phyloP scores from a whole-genome alignment of 2,888 invertebrate species.

The Antheraea assamensis region DNA sequence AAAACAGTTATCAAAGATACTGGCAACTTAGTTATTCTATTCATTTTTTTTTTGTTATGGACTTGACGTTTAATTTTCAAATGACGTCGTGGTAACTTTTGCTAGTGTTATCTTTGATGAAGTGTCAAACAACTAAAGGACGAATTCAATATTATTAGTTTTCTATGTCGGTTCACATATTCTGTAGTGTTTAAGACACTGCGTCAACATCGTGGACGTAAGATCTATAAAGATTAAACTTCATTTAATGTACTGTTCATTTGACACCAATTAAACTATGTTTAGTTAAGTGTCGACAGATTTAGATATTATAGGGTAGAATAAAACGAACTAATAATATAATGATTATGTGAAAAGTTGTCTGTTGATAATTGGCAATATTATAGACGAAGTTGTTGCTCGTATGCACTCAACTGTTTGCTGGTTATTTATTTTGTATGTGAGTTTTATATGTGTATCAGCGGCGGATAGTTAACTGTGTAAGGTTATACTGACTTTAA shows the following conservation, averaged over 20 bases:
- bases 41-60: too few species aligned
- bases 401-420: not conserved
- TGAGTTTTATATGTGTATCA: slow-evolving; percentile 6
- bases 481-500: not conserved
- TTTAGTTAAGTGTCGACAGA: not conserved
- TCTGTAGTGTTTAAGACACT: too few species aligned
- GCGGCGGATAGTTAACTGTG: slow-evolving; percentile 2
- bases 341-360: not conserved
- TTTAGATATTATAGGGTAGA: not conserved
- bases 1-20: too few species aligned
- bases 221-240: too few species aligned
- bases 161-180: too few species aligned
- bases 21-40: too few species aligned
- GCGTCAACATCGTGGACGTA: too few species aligned
- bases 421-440: slow-evolving; percentile 25
- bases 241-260: not conserved
- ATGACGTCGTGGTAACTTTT: too few species aligned
- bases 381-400: not conserved
- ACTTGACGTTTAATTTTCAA: too few species aligned
- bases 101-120: too few species aligned
- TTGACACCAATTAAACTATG: not conserved
- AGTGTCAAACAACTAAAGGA: too few species aligned
- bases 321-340: not conserved
- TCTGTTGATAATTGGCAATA: not conserved
- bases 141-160: too few species aligned